Evolutionary conservation across 2,888 invertebrate genomes (phyloP).

Genomic region (Teinopalpus imperialis): DNA sequence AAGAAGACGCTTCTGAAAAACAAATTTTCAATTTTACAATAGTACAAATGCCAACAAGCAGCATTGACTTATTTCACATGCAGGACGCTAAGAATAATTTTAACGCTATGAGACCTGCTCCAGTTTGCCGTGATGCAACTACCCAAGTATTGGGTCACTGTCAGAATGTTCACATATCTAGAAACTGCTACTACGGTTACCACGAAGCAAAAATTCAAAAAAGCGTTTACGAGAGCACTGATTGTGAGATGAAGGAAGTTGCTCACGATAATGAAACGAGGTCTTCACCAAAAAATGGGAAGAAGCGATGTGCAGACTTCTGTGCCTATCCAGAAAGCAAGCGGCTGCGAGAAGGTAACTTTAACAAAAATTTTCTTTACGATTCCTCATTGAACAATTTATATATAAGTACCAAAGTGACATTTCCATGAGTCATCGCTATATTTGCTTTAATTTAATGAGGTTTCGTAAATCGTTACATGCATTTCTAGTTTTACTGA

Average conservation of each 20-base stretch:
- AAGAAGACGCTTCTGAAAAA: no score
- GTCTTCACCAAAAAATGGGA: constrained; percentile 45
- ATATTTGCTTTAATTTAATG: constrained; percentile 28
- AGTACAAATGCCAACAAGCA: constrained; percentile 67
- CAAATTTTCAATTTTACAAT: background rate
- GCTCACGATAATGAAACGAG: constrained; percentile 34
- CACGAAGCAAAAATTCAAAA: constrained; percentile 50
- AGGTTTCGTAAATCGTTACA: constrained; percentile 35
- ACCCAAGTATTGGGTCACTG: constrained; percentile 64
- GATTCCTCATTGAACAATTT: constrained; percentile 53
- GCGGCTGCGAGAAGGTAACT: constrained; percentile 72
- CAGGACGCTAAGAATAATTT: constrained; percentile 74
- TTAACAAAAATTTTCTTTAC: constrained; percentile 33
- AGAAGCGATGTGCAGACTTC: constrained; percentile 69
- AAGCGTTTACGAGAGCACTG: constrained; percentile 45
- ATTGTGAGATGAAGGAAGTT: constrained; percentile 71
- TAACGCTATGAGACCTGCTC: constrained; percentile 69
- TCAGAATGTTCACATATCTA: constrained; percentile 73
- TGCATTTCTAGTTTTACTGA: constrained; percentile 4
- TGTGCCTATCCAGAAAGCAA: constrained; percentile 60
- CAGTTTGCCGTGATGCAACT: constrained; percentile 56
- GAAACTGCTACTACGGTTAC: constrained; percentile 79
- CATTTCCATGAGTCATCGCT: constrained; percentile 20
- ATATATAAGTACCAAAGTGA: constrained; percentile 17
- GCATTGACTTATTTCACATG: constrained; percentile 61